A percentile compares a stretch with the other conserved stretches of the same genome.
These are phyloP conservation scores for Patagioenas fasciata DNA, from an alignment of 2,113 vertebrate species.

Conservation along the genomic window DNA sequence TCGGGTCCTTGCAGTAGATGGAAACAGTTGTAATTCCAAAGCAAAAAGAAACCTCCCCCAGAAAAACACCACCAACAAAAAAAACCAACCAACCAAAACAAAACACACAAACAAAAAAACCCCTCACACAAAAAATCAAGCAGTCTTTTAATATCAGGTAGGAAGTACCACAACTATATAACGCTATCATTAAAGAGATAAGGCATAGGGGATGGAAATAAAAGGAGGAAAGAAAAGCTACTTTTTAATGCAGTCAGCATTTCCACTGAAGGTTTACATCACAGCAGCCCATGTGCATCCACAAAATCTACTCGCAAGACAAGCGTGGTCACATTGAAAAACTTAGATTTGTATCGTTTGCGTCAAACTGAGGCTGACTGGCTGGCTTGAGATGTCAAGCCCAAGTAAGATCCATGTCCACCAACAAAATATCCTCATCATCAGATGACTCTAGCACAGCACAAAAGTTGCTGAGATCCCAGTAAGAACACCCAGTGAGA, in stretches of 20 bases:
- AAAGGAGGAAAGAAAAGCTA: background rate
- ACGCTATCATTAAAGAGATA: background rate
- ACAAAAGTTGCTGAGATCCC: background rate
- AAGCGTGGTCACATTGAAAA: background rate
- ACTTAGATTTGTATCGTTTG: background rate
- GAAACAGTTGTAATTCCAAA: background rate
- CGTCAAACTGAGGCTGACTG: background rate
- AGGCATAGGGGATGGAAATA: background rate
- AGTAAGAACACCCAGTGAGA: background rate
- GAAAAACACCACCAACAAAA: background rate
- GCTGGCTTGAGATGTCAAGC: background rate
- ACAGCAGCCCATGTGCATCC: accelerated
- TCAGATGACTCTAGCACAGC: background rate
- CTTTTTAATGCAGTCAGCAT: background rate
- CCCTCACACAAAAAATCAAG: background rate
- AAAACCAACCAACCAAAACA: no score
- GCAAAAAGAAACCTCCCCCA: background rate
- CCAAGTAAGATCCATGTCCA: background rate
- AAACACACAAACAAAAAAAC: background rate
- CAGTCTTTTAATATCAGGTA: background rate
- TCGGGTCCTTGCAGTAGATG: background rate
- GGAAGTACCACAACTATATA: background rate
- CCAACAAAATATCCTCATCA: background rate
- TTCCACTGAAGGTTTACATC: background rate
- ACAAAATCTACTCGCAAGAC: background rate